phyloP scores from a whole-genome alignment of 2,113 vertebrate genomes.

The Lepidothrix coronata region DNA sequence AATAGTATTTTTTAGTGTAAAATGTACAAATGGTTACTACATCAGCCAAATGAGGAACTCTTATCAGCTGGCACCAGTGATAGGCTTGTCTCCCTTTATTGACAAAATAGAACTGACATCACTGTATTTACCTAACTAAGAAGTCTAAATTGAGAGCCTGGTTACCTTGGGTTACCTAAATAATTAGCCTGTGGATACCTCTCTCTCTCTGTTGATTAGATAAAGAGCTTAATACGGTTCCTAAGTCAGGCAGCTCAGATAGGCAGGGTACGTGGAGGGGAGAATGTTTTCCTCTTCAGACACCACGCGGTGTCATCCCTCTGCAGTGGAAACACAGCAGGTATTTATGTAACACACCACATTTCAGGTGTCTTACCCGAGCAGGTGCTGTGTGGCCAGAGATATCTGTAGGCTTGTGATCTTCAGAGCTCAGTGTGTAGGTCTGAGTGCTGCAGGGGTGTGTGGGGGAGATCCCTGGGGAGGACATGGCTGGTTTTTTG shows the following conservation, averaged over 20 bases:
- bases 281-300: neutral
- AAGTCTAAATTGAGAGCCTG: constrained; percentile 9
- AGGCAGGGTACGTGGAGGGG: neutral
- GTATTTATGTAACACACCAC: accelerated
- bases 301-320: accelerated
- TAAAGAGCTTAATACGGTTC: neutral
- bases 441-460: neutral
- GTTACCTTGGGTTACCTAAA: constrained; percentile 18
- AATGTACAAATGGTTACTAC: neutral
- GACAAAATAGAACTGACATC: neutral
- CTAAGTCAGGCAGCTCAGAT: neutral
- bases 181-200: neutral
- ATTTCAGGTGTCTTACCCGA: neutral
- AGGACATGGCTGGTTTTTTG: neutral
- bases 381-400: neutral
- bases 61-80: neutral
- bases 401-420: neutral
- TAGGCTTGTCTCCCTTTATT: neutral
- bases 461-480: neutral
- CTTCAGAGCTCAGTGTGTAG: neutral
- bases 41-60: neutral
- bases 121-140: neutral
- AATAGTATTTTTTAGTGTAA: neutral
- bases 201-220: neutral
- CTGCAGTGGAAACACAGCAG: accelerated